phyloP scores from a whole-genome alignment of 1,140 invertebrate genomes.

The Fopius arisanus region DNA sequence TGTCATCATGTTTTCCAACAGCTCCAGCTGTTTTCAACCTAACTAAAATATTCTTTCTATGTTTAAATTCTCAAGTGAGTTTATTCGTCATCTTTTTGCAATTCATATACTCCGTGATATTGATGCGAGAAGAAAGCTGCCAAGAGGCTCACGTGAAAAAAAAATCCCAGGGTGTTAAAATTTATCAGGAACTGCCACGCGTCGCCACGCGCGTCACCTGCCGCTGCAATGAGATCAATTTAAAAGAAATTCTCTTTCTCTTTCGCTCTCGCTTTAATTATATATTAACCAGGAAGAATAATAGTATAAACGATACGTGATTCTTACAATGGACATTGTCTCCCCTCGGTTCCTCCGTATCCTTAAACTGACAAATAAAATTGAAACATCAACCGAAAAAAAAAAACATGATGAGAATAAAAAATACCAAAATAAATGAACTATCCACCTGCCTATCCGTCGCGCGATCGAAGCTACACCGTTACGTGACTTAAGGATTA shows the following conservation, averaged over 20 bases:
- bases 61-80: not conserved
- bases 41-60: no score
- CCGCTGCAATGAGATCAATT: constrained; percentile 2
- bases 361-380: constrained; percentile 3
- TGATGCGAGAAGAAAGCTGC: not conserved
- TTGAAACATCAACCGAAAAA: not conserved
- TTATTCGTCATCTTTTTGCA: not conserved
- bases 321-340: not conserved
- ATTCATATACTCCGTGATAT: constrained; percentile 5
- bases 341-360: constrained; percentile 11
- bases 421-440: not conserved
- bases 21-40: no score
- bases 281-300: constrained; percentile 7
- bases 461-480: constrained; percentile 35
- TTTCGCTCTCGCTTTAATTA: constrained; percentile 18
- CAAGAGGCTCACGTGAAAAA: not conserved
- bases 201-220: not conserved
- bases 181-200: not conserved
- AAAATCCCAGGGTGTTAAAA: not conserved
- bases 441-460: constrained; percentile 26
- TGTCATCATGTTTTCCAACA: no score
- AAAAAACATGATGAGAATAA: not conserved
- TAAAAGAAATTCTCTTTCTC: constrained; percentile 19
- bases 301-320: not conserved
- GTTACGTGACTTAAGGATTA: constrained; percentile 48